Evolutionary conservation across 2,113 vertebrate genomes (phyloP), one percentile per base, ranked within the genome.

Genomic region (Speoplatyrhinus poulsoni): DNA sequence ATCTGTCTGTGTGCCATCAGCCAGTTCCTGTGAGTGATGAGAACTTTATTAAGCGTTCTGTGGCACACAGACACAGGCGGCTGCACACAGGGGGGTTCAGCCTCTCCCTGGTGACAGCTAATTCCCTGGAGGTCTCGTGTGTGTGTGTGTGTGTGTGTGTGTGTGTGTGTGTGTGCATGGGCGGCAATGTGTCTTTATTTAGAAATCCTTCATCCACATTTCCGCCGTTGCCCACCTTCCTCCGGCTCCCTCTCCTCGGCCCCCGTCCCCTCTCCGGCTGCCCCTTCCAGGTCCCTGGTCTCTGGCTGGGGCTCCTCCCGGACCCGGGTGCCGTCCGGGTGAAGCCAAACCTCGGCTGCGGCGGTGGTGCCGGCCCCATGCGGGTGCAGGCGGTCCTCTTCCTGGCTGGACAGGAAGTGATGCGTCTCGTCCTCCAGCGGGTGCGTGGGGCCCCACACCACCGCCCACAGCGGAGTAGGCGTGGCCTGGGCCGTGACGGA

Each of bases 391-490:
- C 69, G 84, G 59, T 90, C 90, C 0, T 77, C 82, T 67, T 93
- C 92, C 77, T 92, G 90, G 76, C 90, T 86, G 58, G 91, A 84
- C 57, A 89, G 81, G 60, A 93, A 82, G 80, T 92, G 92, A 73
- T 90, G 89, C n/a, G 91, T 92, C 75, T 93, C 92, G 1, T 94
- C 92, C 78, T 94, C 92, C 69, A 91, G 82, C 0, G 82, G 73
- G 59, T 92, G 91, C 0, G 93, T 94, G 59, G 93, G 93, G 64
- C 93, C 93, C 93, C 93, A 94, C 61, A 88, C 86, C 76, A 94
- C 92, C 0, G 90, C 92, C 93, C 93, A 94, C 67, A 91, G 86
- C 4, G 88, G 90, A 9, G 93, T 94, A 76, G 93, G 92, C 7
- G 92, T 93, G 83, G 89, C 92, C 85, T 92, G 91, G 60, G 85